Evolutionary conservation across 2,113 vertebrate genomes (phyloP).

Genomic region (Dryoscopus gambensis): DNA sequence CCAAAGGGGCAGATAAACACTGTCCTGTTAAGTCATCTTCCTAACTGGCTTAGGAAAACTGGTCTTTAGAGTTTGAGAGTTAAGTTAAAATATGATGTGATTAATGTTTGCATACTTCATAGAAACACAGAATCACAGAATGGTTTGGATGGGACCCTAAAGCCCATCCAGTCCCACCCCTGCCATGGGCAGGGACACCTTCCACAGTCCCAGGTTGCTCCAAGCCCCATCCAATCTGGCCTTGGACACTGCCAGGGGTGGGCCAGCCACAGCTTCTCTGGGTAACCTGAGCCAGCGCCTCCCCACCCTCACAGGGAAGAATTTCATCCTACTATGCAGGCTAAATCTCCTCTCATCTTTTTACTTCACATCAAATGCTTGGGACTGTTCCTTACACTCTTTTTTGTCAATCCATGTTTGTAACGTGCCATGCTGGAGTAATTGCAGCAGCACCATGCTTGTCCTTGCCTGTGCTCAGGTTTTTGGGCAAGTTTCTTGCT

Average conservation of each 20-base stretch:
- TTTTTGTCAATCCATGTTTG: rapidly evolving
- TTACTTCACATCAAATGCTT: background rate
- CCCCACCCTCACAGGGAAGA: rapidly evolving
- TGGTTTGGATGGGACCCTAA: background rate
- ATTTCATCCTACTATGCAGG: background rate
- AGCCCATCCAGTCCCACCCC: background rate
- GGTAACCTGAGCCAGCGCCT: background rate
- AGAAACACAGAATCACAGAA: background rate
- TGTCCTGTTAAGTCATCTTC: background rate
- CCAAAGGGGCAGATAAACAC: background rate
- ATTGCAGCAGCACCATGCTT: background rate
- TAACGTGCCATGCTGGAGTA: rapidly evolving
- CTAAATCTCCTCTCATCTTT: background rate
- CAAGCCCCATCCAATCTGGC: rapidly evolving
- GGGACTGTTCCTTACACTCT: background rate
- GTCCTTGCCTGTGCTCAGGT: background rate
- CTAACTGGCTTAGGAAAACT: background rate
- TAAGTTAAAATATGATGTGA: background rate
- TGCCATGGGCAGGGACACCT: background rate
- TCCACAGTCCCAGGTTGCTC: rapidly evolving
- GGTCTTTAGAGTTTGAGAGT: no score
- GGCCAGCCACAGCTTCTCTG: background rate
- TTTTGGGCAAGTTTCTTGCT: background rate
- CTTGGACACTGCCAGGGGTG: background rate
- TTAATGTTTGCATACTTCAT: background rate